These are phyloP conservation scores for Chironomus striatipennis DNA, from an alignment of 1,140 invertebrate species.

Conservation along the genomic window DNA sequence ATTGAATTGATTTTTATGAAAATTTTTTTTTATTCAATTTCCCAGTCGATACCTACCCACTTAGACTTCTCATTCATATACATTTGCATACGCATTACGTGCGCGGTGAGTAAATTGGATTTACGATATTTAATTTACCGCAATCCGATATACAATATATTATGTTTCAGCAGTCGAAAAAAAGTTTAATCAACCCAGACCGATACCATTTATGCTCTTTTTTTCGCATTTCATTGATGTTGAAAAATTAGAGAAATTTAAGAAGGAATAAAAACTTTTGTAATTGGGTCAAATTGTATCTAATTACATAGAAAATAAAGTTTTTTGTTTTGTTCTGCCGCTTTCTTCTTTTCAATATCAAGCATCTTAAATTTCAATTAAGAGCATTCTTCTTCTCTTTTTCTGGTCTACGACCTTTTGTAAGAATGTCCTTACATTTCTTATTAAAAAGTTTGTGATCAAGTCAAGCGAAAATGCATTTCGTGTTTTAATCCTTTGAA, in stretches of 20 bases:
- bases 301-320: slow-evolving; percentile 17
- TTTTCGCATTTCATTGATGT: no score
- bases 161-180: no score
- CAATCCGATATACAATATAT: neutral
- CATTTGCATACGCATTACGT: neutral
- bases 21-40: no score
- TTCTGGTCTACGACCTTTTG: no score
- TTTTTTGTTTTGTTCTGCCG: neutral
- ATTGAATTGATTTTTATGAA: slow-evolving; percentile 20
- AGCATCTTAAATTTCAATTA: neutral
- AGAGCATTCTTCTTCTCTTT: neutral
- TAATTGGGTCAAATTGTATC: slow-evolving; percentile 21
- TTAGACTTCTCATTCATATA: neutral
- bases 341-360: neutral
- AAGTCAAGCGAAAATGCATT: no score
- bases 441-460: no score
- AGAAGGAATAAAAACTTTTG: neutral
- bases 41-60: neutral
- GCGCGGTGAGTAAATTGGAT: neutral
- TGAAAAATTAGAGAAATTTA: no score
- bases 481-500: no score
- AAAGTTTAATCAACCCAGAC: no score
- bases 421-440: no score
- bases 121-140: neutral
- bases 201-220: no score